phyloP scores from a whole-genome alignment of 2,888 invertebrate genomes.

The Molorchus minor region DNA sequence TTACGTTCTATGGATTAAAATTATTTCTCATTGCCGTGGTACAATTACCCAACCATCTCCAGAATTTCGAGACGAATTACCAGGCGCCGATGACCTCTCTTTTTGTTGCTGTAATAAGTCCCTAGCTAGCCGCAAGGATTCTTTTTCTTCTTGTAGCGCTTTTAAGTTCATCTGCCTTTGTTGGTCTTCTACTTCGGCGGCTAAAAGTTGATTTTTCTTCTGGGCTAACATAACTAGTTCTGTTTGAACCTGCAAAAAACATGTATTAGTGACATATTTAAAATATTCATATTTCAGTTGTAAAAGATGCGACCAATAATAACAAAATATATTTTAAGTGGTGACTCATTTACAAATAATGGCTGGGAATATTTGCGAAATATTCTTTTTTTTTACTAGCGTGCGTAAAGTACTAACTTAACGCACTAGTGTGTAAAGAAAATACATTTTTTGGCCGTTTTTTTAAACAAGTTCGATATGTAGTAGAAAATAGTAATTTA shows the following conservation, averaged over 20 bases:
- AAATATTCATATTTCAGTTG: too few relatives aligned
- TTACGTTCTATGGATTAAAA: neutral
- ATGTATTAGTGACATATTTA: neutral
- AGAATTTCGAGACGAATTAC: slow-evolving; percentile 39
- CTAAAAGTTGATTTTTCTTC: slow-evolving; percentile 79
- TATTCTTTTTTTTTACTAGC: too few relatives aligned
- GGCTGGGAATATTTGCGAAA: too few relatives aligned
- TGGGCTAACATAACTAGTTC: slow-evolving; percentile 84
- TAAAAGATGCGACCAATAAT: too few relatives aligned
- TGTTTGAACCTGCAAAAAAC: slow-evolving; percentile 72
- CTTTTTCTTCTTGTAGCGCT: slow-evolving; percentile 64
- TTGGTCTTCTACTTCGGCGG: slow-evolving; percentile 67
- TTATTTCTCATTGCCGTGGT: slow-evolving; percentile 41
- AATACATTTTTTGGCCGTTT: too few relatives aligned
- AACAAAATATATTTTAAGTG: too few relatives aligned
- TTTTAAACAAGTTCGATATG: too few relatives aligned
- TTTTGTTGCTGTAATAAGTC: slow-evolving; percentile 73
- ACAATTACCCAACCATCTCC: slow-evolving; percentile 54
- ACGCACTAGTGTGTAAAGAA: too few relatives aligned
- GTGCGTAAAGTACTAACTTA: too few relatives aligned
- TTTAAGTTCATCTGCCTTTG: slow-evolving; percentile 51
- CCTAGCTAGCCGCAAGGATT: slow-evolving; percentile 74
- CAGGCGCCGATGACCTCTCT: slow-evolving; percentile 56
- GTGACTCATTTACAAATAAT: too few relatives aligned
- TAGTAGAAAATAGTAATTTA: too few relatives aligned